These are phyloP conservation scores for Axea sp. DNA, from an alignment of 2,888 invertebrate genomes.

Conservation along the genomic window DNA sequence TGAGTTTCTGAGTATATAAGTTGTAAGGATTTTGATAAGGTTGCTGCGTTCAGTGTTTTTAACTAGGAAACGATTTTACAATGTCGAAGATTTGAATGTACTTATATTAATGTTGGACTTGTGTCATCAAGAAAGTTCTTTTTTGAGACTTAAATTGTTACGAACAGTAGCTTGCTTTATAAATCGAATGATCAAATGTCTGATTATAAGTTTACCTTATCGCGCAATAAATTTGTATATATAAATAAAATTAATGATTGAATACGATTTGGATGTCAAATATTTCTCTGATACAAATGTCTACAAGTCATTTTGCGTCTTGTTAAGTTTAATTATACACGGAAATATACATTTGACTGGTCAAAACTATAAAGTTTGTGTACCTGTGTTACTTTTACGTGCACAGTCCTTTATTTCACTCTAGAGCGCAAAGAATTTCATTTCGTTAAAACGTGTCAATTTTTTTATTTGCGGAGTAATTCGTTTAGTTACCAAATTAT, in stretches of 20 bases:
- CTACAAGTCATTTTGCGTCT: too few species aligned
- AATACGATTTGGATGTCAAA: conserved; percentile 1
- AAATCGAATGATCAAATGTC: conserved; percentile 20
- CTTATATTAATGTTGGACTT: conserved; percentile 39
- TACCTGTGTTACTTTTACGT: too few species aligned
- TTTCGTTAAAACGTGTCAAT: too few species aligned
- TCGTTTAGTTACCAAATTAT: too few species aligned
- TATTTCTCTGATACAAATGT: not conserved
- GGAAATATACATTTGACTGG: too few species aligned
- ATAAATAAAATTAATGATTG: conserved; percentile 32
- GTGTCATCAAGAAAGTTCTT: conserved; percentile 43
- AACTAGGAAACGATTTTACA: conserved; percentile 7
- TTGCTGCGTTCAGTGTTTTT: conserved; percentile 21
- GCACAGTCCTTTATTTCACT: too few species aligned
- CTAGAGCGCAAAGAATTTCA: too few species aligned
- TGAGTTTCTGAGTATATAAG: too few species aligned
- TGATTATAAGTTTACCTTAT: conserved; percentile 26
- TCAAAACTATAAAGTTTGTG: too few species aligned
- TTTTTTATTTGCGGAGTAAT: too few species aligned
- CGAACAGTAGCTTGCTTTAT: conserved; percentile 40
- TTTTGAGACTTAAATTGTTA: conserved; percentile 62
- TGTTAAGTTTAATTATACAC: too few species aligned
- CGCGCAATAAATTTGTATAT: conserved; percentile 28
- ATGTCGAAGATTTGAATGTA: conserved; percentile 43
- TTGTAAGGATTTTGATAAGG: too few species aligned